Conservation (phyloP, 1,140 invertebrate genomes). For the Diachasmimorpha longicaudata region DNA sequence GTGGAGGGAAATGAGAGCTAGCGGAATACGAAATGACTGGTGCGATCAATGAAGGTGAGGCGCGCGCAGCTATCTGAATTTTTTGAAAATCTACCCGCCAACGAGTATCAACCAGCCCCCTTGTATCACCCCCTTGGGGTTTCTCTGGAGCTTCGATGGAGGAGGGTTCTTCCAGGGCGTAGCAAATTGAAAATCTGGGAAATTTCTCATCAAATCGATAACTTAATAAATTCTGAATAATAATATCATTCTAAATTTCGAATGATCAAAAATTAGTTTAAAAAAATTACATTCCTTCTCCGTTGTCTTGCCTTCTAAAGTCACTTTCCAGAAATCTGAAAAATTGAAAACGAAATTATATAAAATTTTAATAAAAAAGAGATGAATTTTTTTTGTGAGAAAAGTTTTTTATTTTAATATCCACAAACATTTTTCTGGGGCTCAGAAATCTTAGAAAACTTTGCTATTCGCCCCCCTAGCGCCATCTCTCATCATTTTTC, state of each 20-base stretch:
- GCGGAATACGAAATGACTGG: constrained; percentile 27
- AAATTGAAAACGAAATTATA: neutral
- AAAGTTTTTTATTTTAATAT: neutral
- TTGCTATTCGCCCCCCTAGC: constrained; percentile 8
- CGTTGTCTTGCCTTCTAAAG: no score
- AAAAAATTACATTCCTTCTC: no score
- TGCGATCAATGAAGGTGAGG: constrained; percentile 57
- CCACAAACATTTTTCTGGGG: neutral
- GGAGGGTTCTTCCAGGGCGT: constrained; percentile 7
- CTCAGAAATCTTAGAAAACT: neutral
- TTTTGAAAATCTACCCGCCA: constrained; percentile 56
- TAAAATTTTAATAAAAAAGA: neutral
- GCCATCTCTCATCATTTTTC: constrained; percentile 50
- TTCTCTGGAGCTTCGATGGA: constrained; percentile 28
- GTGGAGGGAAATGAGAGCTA: constrained; percentile 16
- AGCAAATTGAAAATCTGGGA: constrained; percentile 27
- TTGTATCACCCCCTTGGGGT: constrained; percentile 33
- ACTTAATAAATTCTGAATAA: constrained; percentile 12
- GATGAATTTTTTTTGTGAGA: neutral
- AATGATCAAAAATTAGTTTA: neutral
- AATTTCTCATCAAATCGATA: neutral
- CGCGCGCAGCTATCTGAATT: constrained; percentile 56
- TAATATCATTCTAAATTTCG: constrained; percentile 11
- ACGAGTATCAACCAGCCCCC: constrained; percentile 34
- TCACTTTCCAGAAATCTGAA: neutral